Conservation (phyloP, 2,888 invertebrate genomes). For the Auanema sp. region DNA sequence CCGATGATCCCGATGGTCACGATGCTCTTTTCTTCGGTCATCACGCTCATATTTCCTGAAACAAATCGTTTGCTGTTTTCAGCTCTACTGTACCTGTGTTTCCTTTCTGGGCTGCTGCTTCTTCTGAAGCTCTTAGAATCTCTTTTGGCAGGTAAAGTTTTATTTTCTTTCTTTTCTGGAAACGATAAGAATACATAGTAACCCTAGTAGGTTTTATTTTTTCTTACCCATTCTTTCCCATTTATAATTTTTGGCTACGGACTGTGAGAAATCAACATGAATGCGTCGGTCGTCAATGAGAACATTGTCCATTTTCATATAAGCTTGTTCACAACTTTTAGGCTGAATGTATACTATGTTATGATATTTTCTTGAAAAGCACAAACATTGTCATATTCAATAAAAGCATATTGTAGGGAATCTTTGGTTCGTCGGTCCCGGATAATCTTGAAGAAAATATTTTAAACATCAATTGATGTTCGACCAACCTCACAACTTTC, state of each 20-base stretch:
- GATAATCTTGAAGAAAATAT: constrained; percentile 75
- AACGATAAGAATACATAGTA: too few relatives aligned
- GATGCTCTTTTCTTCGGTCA: too few relatives aligned
- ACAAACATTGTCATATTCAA: constrained; percentile 83
- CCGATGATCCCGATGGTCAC: too few relatives aligned
- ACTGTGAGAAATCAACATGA: constrained; percentile 99
- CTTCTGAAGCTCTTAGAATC: too few relatives aligned
- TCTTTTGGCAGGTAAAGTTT: too few relatives aligned
- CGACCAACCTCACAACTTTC: constrained; percentile 69
- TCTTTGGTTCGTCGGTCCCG: constrained; percentile 87
- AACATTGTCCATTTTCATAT: constrained; percentile 99
- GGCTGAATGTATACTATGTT: constrained; percentile 55
- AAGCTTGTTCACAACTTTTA: constrained; percentile 86
- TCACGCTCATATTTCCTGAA: too few relatives aligned
- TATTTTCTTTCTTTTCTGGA: too few relatives aligned
- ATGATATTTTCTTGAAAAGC: neutral
- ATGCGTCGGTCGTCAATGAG: constrained; percentile 96
- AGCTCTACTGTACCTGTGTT: too few relatives aligned
- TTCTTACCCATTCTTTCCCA: constrained; percentile 15
- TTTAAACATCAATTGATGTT: neutral
- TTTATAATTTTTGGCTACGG: constrained; percentile 78
- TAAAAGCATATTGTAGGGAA: constrained; percentile 96
- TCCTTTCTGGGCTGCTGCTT: too few relatives aligned
- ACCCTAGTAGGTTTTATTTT: too few relatives aligned
- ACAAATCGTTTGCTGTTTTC: too few relatives aligned